phyloP scores from a whole-genome alignment of 2,797 vertebrate species.

The Girardinus metallicus region DNA sequence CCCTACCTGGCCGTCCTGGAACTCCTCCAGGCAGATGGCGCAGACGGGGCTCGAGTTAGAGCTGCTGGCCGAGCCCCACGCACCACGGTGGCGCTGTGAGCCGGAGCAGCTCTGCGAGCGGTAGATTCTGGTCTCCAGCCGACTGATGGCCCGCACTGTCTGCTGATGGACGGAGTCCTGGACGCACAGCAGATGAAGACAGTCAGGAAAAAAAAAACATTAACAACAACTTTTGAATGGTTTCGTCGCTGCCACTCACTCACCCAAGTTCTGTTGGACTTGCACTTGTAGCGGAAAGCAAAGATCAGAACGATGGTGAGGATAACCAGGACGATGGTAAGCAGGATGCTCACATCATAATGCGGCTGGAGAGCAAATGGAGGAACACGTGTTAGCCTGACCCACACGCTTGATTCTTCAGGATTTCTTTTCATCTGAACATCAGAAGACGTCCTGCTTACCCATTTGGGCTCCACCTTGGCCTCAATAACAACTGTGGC shows the following conservation, averaged over 20 bases:
- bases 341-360: conserved; percentile 93
- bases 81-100: conserved; percentile 70
- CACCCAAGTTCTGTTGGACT: conserved; percentile 89
- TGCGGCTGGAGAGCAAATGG: conserved; percentile 79
- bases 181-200: background rate
- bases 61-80: conserved; percentile 88
- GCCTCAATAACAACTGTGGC: conserved; percentile 91
- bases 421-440: background rate
- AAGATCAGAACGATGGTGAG: conserved; percentile 90
- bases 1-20: conserved; percentile 94
- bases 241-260: conserved; percentile 58
- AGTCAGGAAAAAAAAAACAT: conserved; percentile 1
- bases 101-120: conserved; percentile 80
- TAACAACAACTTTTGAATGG: background rate
- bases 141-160: conserved; percentile 90
- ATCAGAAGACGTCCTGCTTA: conserved; percentile 67
- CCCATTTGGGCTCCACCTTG: conserved; percentile 87
- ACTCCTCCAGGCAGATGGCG: conserved; percentile 96
- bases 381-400: background rate
- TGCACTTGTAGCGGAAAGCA: conserved; percentile 91
- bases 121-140: conserved; percentile 89
- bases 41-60: conserved; percentile 92
- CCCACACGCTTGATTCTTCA: background rate
- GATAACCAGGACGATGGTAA: conserved; percentile 90
- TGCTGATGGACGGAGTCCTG: conserved; percentile 93